Evolutionary conservation across 2,888 invertebrate species (phyloP), one percentile per base, ranked within the genome.

Genomic region (Lysandra coridon): DNA sequence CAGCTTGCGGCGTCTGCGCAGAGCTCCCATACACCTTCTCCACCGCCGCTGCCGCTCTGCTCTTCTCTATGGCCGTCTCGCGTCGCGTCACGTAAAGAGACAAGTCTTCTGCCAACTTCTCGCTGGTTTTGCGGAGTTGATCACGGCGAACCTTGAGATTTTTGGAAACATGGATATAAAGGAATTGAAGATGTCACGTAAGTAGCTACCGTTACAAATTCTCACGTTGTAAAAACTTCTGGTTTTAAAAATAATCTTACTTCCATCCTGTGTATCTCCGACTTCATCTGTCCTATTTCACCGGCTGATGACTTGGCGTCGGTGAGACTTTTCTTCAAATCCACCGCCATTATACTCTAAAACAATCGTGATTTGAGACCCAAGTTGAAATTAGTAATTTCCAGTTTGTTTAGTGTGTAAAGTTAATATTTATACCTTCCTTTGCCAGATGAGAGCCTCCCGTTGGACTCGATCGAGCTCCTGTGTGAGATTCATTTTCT

Each of bases 241-340:
- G 23, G 6, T 6, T 6, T 3, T 1, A 62, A 23, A 23, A 23
- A 62, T 5, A 1, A 69, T 73, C 81, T 91, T 87, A 97, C 97
- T 90, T 97, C 96, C 98, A 98, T 98, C 83, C 97, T 95, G 84
- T 98, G 98, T 85, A 98, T 98, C 93, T 98, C 98, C 64, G 94
- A 95, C 86, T 95, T 96, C 97, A 98, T 98, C 57, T 95, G 95
- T 0, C 96, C 96, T 33, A 97, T 95, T 88, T 98, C 98, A 2
- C 98, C 97, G 5, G 95, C 95, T 2, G 95, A 90, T 0, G 96
- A 95, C 80, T 95, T 95, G 80, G 97, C 97, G 60, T 95, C 95
- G 79, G 96, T 95, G 78, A 97, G 95, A 85, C 95, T 96, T 83
- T 95, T 95, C 85, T 96, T 96, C 0, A 97, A 95, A 86, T 98